A percentile compares a stretch with the other conserved stretches of the same genome.
Conservation (phyloP, 2,113 vertebrate species). For the Zosterops borbonicus region DNA sequence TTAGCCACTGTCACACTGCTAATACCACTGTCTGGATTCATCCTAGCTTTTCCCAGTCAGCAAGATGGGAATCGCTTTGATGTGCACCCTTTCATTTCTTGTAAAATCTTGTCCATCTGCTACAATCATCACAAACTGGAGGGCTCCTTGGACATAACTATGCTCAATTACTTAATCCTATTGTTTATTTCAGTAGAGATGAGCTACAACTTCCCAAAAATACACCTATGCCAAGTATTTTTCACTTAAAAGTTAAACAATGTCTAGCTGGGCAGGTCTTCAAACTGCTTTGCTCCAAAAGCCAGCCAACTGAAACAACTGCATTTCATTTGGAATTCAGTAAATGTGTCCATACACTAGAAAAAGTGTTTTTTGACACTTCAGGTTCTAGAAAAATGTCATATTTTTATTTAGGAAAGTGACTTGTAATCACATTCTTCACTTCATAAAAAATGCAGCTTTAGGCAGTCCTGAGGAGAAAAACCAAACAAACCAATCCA, state of each 20-base stretch:
- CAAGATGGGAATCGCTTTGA: not conserved
- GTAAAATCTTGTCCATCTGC: not conserved
- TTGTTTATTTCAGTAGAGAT: not conserved
- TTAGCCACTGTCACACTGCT: not conserved
- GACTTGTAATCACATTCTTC: not conserved
- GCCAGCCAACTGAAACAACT: not conserved
- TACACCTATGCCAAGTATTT: not conserved
- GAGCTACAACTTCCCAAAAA: not conserved
- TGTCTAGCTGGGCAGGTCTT: not conserved
- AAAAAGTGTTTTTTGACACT: not conserved
- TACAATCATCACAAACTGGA: not conserved
- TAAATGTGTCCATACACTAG: accelerated
- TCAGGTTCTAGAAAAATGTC: not conserved
- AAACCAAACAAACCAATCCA: not conserved
- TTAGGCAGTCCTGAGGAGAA: not conserved
- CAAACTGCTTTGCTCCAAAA: not conserved
- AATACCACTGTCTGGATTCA: not conserved
- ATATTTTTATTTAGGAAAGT: not conserved
- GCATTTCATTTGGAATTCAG: not conserved
- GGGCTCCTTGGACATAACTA: not conserved
- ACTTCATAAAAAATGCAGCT: not conserved
- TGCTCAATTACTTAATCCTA: not conserved
- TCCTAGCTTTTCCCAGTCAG: not conserved
- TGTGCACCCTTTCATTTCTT: not conserved
- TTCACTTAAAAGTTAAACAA: not conserved